Evolutionary conservation across 1,140 invertebrate genomes (phyloP).

Genomic region (Nymphalis io): DNA sequence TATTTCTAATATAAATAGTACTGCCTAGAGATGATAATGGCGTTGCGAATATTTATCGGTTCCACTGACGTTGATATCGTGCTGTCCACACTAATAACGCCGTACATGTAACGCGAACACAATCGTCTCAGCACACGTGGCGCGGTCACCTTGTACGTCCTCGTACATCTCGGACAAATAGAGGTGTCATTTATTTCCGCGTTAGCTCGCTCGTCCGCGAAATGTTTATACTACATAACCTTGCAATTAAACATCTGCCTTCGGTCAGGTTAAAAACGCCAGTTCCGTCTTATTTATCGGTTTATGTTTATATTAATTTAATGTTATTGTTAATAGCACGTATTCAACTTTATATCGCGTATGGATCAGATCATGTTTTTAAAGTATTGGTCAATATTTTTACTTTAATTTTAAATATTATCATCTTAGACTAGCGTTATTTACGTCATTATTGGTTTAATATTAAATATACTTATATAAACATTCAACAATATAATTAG

Average conservation of each 20-base stretch:
- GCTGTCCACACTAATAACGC: background rate
- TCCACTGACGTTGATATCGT: background rate
- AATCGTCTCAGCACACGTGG: slow-evolving; percentile 36
- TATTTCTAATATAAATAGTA: no score
- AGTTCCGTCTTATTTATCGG: slow-evolving; percentile 9
- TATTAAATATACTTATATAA: background rate
- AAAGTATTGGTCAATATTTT: background rate
- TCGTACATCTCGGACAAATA: slow-evolving; percentile 70
- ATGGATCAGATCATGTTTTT: background rate
- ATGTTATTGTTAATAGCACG: background rate
- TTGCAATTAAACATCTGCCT: slow-evolving; percentile 31
- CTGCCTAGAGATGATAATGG: no score
- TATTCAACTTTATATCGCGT: background rate
- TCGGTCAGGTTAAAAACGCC: slow-evolving; percentile 18
- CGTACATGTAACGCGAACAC: slow-evolving; percentile 10
- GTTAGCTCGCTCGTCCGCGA: slow-evolving; percentile 39
- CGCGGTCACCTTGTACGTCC: slow-evolving; percentile 73
- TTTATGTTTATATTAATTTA: slow-evolving; percentile 3
- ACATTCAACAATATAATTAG: no score
- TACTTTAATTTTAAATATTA: background rate
- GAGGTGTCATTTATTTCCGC: slow-evolving; percentile 70
- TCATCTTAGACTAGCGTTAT: background rate
- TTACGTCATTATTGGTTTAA: background rate
- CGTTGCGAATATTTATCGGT: background rate
- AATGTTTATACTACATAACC: slow-evolving; percentile 40